These are phyloP conservation scores for Gopherus evgoodei DNA, from an alignment of 2,113 vertebrate species.

Conservation along the genomic window DNA sequence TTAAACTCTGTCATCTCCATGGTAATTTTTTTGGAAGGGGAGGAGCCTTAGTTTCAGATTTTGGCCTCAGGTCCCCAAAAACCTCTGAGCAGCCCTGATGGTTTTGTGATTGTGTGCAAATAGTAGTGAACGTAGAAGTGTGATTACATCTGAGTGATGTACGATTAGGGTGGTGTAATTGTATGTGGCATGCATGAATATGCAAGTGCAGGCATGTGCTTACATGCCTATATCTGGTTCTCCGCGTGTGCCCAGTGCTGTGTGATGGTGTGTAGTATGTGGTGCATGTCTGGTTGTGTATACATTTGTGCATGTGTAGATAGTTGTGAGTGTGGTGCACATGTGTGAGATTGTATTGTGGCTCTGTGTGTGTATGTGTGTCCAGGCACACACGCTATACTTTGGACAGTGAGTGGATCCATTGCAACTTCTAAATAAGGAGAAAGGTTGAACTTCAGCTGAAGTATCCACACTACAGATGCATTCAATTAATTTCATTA, in stretches of 20 bases:
- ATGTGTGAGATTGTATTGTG: neutral
- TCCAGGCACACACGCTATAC: accelerated
- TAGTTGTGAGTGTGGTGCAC: neutral
- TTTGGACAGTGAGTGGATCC: conserved; percentile 3
- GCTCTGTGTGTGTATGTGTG: neutral
- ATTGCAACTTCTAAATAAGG: conserved; percentile 16
- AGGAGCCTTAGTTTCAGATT: no score
- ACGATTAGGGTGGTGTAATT: neutral
- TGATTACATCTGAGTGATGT: neutral
- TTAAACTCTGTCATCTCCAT: neutral
- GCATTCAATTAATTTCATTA: conserved; percentile 69
- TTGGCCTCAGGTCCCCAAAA: no score
- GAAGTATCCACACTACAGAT: conserved; percentile 39
- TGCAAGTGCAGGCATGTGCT: neutral
- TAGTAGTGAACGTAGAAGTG: neutral
- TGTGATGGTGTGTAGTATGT: neutral
- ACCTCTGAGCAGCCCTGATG: neutral
- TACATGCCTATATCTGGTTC: no score
- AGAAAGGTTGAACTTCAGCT: conserved; percentile 48
- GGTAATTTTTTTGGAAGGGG: neutral
- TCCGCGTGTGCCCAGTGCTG: no score
- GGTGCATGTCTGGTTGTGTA: neutral
- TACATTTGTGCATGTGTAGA: neutral
- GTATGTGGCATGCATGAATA: no score
- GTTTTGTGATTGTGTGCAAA: neutral